phyloP scores from a whole-genome alignment of 1,140 invertebrate species.

The Mya arenaria region DNA sequence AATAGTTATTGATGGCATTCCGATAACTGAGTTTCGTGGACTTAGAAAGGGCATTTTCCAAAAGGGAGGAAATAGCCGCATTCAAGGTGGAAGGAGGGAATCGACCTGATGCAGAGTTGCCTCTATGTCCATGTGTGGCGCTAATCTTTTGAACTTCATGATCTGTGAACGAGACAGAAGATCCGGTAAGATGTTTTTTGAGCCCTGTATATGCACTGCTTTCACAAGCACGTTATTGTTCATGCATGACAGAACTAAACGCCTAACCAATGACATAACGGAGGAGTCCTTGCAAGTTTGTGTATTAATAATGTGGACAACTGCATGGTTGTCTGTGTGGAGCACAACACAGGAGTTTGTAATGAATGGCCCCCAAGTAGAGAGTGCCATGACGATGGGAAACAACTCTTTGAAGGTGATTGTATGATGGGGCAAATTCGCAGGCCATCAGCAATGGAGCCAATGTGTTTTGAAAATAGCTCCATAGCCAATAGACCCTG shows the following conservation, averaged over 20 bases:
- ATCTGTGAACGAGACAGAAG: slow-evolving; percentile 40
- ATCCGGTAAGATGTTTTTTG: slow-evolving; percentile 23
- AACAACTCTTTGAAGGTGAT: slow-evolving; percentile 44
- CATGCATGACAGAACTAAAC: slow-evolving; percentile 23
- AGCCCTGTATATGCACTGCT: slow-evolving; percentile 21
- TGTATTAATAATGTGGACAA: slow-evolving; percentile 52
- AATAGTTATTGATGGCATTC: not conserved
- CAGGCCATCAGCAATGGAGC: not conserved
- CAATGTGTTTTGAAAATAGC: slow-evolving; percentile 9
- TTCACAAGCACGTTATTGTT: slow-evolving; percentile 2
- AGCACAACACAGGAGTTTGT: slow-evolving; percentile 20
- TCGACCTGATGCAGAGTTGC: not conserved
- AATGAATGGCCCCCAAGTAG: slow-evolving; percentile 14
- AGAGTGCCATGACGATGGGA: slow-evolving; percentile 23
- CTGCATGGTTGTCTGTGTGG: slow-evolving; percentile 38
- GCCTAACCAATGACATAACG: slow-evolving; percentile 45
- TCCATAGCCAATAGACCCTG: not conserved
- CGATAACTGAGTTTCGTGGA: not conserved
- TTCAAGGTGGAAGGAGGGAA: not conserved
- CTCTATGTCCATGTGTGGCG: slow-evolving; percentile 6
- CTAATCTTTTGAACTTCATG: not conserved
- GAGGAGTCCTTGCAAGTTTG: slow-evolving; percentile 3
- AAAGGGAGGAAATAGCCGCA: not conserved
- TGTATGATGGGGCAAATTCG: not conserved
- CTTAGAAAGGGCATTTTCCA: not conserved